Base-by-base conservation (phyloP, 2,113 vertebrate genomes). In the Leucopternis melanops region DNA sequence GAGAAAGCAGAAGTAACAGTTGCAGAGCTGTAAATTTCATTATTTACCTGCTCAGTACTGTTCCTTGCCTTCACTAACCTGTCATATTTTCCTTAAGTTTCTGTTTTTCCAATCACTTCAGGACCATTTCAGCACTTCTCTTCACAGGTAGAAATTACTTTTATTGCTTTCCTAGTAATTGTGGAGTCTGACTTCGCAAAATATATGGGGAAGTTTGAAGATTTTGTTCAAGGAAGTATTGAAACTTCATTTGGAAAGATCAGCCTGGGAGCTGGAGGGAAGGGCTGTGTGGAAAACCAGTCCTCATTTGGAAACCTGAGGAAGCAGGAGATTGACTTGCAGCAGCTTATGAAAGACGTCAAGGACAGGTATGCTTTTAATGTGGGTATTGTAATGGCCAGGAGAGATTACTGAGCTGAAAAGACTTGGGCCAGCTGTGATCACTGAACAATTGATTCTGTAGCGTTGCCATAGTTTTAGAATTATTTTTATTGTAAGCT, bases 261-360 rank as follows among this genome's bases (percentile, higher is more conserved):
- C 77, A 98, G 27, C 47, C 21, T 99, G 71, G 98, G 83, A 25
- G 4, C 98, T 25, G 94, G 97, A 22, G 98, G 98, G 31, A 98
- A 97, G 84, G 98, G 98, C 40, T 96, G 96, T 0, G 97, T 98
- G 92, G 98, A 98, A 97, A 98, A 99, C 8, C 97, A 98, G 82
- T 99, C 98, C 11, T 98, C 98, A 0, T 99, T 99, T 91, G 99
- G 99, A 63, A 98, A 97, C 77, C 96, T 99, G 86, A 98, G 98
- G 95, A 99, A 99, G 95, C 98, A 99, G 92, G 99, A 99, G 93
- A 77, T 99, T 86, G 98, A 99, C 69, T 89, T 99, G 88, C 98
- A 98, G 94, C 98, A 98, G 89, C 97, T 99, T 66, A 98, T 99
- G 80, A 95, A 92, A 83, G 98, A 98, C 3, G 95, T 97, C 19